These are phyloP conservation scores for Tetramorium alpestre DNA, from an alignment of 1,140 invertebrate genomes.

Conservation along the genomic window DNA sequence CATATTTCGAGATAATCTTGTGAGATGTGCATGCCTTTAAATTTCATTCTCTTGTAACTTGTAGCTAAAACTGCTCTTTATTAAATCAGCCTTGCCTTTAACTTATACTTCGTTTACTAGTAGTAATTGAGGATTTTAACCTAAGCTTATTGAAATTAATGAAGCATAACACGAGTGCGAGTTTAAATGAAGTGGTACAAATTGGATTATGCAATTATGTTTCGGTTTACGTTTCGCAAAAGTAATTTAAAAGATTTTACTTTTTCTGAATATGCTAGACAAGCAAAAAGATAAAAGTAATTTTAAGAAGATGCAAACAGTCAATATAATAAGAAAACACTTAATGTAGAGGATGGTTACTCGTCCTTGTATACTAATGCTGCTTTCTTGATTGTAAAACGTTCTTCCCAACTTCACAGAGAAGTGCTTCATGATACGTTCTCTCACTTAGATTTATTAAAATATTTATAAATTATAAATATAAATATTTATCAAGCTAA, in stretches of 20 bases:
- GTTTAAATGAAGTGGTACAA: neutral
- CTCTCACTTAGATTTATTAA: neutral
- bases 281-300: neutral
- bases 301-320: neutral
- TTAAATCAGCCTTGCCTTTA: neutral
- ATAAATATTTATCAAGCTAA: neutral
- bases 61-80: slow-evolving; percentile 23
- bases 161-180: neutral
- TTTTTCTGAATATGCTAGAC: neutral
- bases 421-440: neutral
- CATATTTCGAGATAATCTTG: slow-evolving; percentile 3
- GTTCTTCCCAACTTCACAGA: slow-evolving; percentile 1
- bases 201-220: neutral
- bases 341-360: neutral
- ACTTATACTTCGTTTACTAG: neutral
- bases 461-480: slow-evolving; percentile 2
- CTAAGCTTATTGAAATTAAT: slow-evolving; percentile 7
- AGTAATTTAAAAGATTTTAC: neutral
- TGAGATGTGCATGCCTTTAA: neutral
- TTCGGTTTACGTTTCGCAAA: neutral
- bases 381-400: too few species aligned
- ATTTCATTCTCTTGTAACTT: neutral
- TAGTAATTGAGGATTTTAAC: slow-evolving; percentile 18
- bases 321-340: neutral
- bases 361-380: too few species aligned